Percentiles rank a stretch among this genome's conserved stretches.
Conservation (phyloP, 2,888 invertebrate genomes). For the Acanthoscelides obtectus region DNA sequence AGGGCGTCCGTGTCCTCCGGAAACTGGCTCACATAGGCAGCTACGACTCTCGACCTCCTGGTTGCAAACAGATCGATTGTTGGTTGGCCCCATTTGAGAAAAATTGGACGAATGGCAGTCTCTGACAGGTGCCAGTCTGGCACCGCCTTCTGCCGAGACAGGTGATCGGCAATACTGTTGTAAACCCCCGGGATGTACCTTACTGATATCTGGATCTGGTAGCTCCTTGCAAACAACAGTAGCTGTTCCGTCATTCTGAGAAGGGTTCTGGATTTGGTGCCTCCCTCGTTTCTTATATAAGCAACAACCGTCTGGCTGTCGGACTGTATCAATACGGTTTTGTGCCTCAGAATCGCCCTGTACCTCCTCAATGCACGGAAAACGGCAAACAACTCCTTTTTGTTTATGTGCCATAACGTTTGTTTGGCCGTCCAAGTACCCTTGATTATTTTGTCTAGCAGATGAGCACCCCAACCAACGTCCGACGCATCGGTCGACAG, state of each 20-base stretch:
- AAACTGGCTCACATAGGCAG: too few species aligned
- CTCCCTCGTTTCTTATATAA: conserved; percentile 12
- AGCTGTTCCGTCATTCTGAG: neutral
- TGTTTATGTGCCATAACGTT: conserved; percentile 12
- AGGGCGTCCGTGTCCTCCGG: too few species aligned
- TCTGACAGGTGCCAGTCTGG: too few species aligned
- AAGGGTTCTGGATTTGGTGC: conserved; percentile 2
- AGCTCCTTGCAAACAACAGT: neutral
- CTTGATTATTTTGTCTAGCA: conserved; percentile 1
- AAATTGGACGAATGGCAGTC: too few species aligned
- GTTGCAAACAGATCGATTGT: too few species aligned
- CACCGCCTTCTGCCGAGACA: too few species aligned
- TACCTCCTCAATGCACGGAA: neutral
- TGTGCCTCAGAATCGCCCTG: neutral
- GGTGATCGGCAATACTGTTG: too few species aligned
- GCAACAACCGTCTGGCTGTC: conserved; percentile 18
- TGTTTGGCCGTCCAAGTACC: conserved; percentile 4
- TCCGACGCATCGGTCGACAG: conserved; percentile 7
- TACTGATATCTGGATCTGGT: too few species aligned
- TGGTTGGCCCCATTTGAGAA: too few species aligned
- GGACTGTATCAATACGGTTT: conserved; percentile 10
- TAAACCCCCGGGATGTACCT: too few species aligned
- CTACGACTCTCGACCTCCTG: too few species aligned
- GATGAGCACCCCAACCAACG: conserved; percentile 15
- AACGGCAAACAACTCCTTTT: conserved; percentile 8